A percentile compares a stretch with the other conserved stretches of the same genome.
Evolutionary conservation across 2,888 invertebrate genomes (phyloP).

Genomic region (Schizotus pectinicornis): DNA sequence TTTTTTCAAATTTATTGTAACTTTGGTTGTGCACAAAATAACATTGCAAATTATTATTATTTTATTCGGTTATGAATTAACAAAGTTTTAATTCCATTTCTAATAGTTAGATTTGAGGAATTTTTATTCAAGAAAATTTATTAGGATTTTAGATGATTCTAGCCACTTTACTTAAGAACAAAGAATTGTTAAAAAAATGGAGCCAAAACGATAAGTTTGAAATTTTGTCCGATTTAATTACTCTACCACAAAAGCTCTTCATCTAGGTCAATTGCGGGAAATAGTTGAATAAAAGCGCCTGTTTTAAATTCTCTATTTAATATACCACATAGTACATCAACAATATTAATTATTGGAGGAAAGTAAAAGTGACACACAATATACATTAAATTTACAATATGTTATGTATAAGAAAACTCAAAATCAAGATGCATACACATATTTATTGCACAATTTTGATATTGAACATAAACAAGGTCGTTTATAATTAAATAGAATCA

Average conservation of each 20-base stretch:
- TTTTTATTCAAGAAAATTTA: no score
- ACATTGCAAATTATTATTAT: no score
- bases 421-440: neutral
- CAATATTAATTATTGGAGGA: neutral
- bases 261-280: neutral
- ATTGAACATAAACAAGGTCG: constrained; percentile 5
- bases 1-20: no score
- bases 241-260: neutral
- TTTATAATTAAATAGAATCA: constrained; percentile 18
- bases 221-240: no score
- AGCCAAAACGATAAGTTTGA: no score
- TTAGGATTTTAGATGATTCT: no score
- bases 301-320: constrained; percentile 35
- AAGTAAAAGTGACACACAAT: constrained; percentile 17
- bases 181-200: no score
- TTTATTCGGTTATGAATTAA: no score
- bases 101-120: no score
- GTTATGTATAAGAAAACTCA: constrained; percentile 9
- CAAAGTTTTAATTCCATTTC: no score
- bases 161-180: no score
- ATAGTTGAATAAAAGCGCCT: constrained; percentile 7
- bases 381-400: constrained; percentile 25
- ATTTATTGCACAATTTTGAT: constrained; percentile 33
- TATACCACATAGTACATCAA: constrained; percentile 28
- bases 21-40: no score